These are phyloP conservation scores for Paracentrotus lividus DNA, from an alignment of 53 echinoderm and acorn worm genomes.

Conservation along the genomic window DNA sequence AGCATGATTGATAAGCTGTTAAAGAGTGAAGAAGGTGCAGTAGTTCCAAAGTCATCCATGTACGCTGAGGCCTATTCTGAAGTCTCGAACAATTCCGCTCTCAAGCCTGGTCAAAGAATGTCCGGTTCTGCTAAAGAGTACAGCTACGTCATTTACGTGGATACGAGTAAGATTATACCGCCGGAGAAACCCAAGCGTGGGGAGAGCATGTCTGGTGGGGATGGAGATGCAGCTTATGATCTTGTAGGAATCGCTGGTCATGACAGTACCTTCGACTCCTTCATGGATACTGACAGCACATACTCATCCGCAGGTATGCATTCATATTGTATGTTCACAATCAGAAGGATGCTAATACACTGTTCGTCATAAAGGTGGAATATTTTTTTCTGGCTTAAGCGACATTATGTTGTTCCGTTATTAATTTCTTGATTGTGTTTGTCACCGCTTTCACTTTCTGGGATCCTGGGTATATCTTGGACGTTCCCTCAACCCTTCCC, in stretches of 20 bases:
- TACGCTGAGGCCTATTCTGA: constrained; percentile 50
- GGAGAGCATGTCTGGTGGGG: constrained; percentile 13
- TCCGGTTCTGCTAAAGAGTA: not conserved
- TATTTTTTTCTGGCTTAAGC: too few species aligned
- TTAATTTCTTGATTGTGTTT: too few species aligned
- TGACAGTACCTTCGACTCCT: constrained; percentile 38
- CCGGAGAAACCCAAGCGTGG: constrained; percentile 67
- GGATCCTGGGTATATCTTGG: too few species aligned
- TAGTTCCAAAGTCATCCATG: not conserved
- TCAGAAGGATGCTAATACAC: too few species aligned
- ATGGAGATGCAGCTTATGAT: constrained; percentile 41
- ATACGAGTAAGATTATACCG: not conserved
- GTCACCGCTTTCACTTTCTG: too few species aligned
- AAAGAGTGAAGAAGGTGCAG: constrained; percentile 44
- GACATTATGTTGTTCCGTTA: too few species aligned
- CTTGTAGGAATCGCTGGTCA: constrained; percentile 9
- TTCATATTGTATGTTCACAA: too few species aligned
- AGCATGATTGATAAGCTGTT: constrained; percentile 52
- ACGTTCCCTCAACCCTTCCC: too few species aligned
- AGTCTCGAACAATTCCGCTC: not conserved
- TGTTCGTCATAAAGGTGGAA: too few species aligned
- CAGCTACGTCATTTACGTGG: constrained; percentile 52
- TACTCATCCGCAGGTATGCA: constrained; percentile 54
- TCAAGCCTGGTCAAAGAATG: constrained; percentile 5
- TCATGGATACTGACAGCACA: constrained; percentile 35